Evolutionary conservation across 2,113 vertebrate genomes (phyloP).

Genomic region (Oenanthe melanoleuca): DNA sequence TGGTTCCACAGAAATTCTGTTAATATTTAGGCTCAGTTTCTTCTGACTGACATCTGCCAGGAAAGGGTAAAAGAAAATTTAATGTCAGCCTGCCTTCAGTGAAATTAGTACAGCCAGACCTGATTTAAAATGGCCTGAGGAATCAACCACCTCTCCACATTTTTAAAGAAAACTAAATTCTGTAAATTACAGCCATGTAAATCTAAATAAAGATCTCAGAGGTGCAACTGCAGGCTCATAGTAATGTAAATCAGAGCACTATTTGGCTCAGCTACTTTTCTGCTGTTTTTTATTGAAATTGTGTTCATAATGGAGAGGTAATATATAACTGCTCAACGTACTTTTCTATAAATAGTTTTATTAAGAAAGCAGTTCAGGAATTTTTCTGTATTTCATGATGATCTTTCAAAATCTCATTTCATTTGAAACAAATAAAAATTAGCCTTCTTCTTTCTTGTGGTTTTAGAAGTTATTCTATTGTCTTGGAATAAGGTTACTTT

Average conservation of each 20-base stretch:
- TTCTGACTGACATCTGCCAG: not conserved
- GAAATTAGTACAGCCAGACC: not conserved
- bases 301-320: not conserved
- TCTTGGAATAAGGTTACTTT: not conserved
- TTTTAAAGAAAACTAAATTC: not conserved
- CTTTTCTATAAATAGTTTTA: not conserved
- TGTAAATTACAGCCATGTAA: not conserved
- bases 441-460: not conserved
- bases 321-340: not conserved
- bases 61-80: conserved; percentile 18
- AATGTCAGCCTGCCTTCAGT: not conserved
- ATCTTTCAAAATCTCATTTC: not conserved
- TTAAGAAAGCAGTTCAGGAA: not conserved
- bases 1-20: not conserved
- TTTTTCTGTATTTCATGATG: not conserved
- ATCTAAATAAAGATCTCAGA: not conserved
- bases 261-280: not conserved
- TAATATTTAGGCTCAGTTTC: not conserved
- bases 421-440: not conserved
- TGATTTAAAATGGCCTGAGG: conserved; percentile 35
- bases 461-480: not conserved
- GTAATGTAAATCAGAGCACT: not conserved
- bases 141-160: not conserved
- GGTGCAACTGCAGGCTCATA: not conserved
- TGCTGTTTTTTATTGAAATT: not conserved